Conservation (phyloP, 2,888 invertebrate species). For the Geotrupes spiniger region DNA sequence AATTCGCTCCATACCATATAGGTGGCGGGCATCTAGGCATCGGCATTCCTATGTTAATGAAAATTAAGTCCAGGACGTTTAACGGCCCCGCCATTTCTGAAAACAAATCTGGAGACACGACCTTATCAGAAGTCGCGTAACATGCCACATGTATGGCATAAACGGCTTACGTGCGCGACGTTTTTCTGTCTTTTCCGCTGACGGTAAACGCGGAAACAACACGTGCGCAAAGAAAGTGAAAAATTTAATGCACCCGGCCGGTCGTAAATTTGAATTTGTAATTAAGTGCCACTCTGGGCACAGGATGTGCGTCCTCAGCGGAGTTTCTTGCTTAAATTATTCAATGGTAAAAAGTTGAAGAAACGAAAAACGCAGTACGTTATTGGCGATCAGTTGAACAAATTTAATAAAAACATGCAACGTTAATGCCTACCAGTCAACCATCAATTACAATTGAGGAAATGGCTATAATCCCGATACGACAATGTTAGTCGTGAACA, state of each 20-base stretch:
- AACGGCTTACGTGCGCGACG: neutral
- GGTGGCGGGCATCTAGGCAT: slow-evolving; percentile 16
- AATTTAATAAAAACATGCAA: too few species aligned
- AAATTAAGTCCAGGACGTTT: slow-evolving; percentile 23
- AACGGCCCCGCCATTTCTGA: slow-evolving; percentile 11
- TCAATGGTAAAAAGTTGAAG: too few species aligned
- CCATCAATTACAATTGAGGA: too few species aligned
- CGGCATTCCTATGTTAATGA: slow-evolving; percentile 25
- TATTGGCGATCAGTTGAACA: too few species aligned
- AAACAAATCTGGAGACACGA: slow-evolving; percentile 15
- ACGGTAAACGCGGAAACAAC: neutral
- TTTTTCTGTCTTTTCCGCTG: neutral
- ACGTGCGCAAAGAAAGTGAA: neutral
- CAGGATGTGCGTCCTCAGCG: too few species aligned
- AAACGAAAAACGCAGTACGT: too few species aligned
- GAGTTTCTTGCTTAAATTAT: too few species aligned
- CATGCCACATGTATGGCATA: neutral
- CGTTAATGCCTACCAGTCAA: too few species aligned
- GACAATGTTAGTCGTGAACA: too few species aligned
- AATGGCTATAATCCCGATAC: too few species aligned
- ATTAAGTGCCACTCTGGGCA: too few species aligned
- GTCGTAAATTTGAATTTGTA: too few species aligned
- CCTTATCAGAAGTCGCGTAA: slow-evolving; percentile 3
- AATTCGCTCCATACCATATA: slow-evolving; percentile 22
- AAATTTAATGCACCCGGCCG: neutral